These are phyloP conservation scores for Solea senegalensis DNA, from an alignment of 2,113 vertebrate genomes.

Conservation along the genomic window DNA sequence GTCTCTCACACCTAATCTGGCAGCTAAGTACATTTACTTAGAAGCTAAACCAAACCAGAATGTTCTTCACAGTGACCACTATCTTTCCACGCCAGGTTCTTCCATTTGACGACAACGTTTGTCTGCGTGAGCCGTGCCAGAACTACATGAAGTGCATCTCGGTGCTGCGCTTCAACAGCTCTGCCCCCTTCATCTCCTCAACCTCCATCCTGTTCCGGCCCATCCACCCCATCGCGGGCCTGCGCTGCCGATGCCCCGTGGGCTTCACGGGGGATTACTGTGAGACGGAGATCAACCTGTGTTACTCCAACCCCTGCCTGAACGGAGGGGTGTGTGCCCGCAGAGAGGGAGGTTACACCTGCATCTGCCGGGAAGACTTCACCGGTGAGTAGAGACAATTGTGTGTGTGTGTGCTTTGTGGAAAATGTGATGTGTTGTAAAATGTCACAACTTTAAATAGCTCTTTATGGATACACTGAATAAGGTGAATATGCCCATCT, in stretches of 20 bases:
- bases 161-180: constrained; percentile 96
- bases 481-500: no score
- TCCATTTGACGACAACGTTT: constrained; percentile 98
- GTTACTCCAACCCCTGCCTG: constrained; percentile 96
- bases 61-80: neutral
- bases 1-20: no score
- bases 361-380: constrained; percentile 91
- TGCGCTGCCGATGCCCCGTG: constrained; percentile 94
- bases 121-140: constrained; percentile 96
- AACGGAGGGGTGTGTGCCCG: constrained; percentile 91
- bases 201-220: constrained; percentile 94
- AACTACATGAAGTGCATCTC: constrained; percentile 99
- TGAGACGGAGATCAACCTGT: constrained; percentile 96
- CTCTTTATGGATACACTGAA: neutral
- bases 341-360: constrained; percentile 94
- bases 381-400: constrained; percentile 83
- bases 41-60: neutral
- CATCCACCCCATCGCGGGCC: constrained; percentile 94
- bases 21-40: no score
- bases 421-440: neutral
- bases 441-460: neutral
- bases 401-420: neutral
- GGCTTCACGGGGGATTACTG: constrained; percentile 99
- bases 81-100: constrained; percentile 81
- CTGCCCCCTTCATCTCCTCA: constrained; percentile 94